Percentiles rank a stretch among this genome's conserved stretches.
phyloP scores from a whole-genome alignment of 2,888 invertebrate genomes.

The Drosophila setosimentum region DNA sequence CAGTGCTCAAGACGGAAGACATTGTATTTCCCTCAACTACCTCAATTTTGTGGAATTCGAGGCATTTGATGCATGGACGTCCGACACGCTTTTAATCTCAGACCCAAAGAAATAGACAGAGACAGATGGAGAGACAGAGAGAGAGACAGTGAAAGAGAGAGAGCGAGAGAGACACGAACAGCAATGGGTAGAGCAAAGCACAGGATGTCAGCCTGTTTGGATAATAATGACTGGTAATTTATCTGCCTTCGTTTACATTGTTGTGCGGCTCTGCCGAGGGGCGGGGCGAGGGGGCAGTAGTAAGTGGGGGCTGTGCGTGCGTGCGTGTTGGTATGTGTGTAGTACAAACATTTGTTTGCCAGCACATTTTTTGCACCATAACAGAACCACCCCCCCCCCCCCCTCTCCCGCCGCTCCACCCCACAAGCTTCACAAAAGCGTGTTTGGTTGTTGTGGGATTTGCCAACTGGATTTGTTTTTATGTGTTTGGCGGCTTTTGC shows the following conservation, averaged over 20 bases:
- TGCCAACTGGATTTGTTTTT: conserved; percentile 71
- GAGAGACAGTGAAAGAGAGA: background rate
- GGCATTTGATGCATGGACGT: conserved; percentile 66
- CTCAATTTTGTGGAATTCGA: conserved; percentile 49
- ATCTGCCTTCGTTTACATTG: conserved; percentile 79
- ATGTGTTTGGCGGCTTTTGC: conserved; percentile 49
- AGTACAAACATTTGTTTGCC: conserved; percentile 73
- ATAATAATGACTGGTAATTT: conserved; percentile 80
- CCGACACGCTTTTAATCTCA: conserved; percentile 56
- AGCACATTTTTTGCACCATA: conserved; percentile 44
- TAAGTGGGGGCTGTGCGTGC: conserved; percentile 21
- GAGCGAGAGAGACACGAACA: background rate
- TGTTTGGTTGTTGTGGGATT: conserved; percentile 26
- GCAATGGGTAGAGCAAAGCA: conserved; percentile 8
- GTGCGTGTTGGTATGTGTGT: conserved; percentile 59
- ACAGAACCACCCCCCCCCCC: background rate
- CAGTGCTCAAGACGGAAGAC: background rate
- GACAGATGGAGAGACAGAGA: background rate
- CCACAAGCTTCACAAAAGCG: background rate
- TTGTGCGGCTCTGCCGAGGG: conserved; percentile 24
- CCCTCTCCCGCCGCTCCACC: too few relatives aligned
- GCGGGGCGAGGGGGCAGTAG: background rate
- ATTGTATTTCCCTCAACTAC: background rate
- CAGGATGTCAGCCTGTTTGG: conserved; percentile 67
- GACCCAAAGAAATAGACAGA: background rate